phyloP scores from a whole-genome alignment of 2,888 invertebrate genomes.

The Laspeyria flexula region DNA sequence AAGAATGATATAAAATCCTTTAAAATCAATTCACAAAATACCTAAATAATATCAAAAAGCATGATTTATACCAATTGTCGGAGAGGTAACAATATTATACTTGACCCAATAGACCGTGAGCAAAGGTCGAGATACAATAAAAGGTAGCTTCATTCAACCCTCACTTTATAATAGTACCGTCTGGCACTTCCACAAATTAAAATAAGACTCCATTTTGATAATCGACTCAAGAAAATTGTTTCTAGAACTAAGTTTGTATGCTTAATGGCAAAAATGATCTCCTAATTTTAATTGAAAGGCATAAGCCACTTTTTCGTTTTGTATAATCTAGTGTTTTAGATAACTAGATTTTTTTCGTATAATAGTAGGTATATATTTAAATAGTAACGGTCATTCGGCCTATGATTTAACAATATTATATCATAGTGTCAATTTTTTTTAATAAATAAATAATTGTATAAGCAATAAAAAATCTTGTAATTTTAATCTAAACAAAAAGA shows the following conservation, averaged over 20 bases:
- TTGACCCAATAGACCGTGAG: constrained; percentile 8
- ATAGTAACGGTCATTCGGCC: too few relatives aligned
- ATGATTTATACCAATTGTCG: background rate
- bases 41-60: background rate
- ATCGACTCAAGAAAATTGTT: constrained; percentile 1
- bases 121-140: constrained; percentile 16
- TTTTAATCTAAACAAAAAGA: too few relatives aligned
- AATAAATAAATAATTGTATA: too few relatives aligned
- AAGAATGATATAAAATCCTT: background rate
- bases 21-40: too few relatives aligned
- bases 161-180: constrained; percentile 10
- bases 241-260: background rate
- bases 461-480: too few relatives aligned
- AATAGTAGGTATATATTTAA: too few relatives aligned
- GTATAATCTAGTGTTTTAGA: too few relatives aligned
- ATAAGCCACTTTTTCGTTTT: too few relatives aligned
- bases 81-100: constrained; percentile 8
- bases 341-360: too few relatives aligned
- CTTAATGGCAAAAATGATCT: background rate
- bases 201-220: constrained; percentile 12
- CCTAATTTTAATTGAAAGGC: background rate
- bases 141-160: constrained; percentile 14
- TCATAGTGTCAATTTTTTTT: too few relatives aligned
- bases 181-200: constrained; percentile 19
- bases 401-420: too few relatives aligned